A percentile compares a stretch with the other conserved stretches of the same genome.
These are phyloP conservation scores for Marisa cornuarietis DNA, from an alignment of 1,140 invertebrate species.

Conservation along the genomic window DNA sequence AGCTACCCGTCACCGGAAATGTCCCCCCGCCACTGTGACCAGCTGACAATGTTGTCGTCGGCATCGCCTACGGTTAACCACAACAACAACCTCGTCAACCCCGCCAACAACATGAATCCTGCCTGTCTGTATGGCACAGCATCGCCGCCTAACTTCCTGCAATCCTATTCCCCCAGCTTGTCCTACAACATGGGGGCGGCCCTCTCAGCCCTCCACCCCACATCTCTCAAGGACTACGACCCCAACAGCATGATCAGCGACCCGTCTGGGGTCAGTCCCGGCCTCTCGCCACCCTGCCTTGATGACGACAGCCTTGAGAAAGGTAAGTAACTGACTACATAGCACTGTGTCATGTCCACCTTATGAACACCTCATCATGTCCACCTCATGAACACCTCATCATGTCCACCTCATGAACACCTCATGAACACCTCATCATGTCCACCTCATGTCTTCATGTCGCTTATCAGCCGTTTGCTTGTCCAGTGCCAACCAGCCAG, in stretches of 20 bases:
- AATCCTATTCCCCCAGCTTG: constrained; percentile 26
- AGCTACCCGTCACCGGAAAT: constrained; percentile 24
- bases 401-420: too few species aligned
- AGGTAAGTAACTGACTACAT: constrained; percentile 23
- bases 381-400: too few species aligned
- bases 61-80: too few species aligned
- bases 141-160: constrained; percentile 31
- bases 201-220: neutral
- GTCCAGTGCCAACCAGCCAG: too few species aligned
- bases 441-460: too few species aligned
- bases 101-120: constrained; percentile 20
- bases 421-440: too few species aligned
- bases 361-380: too few species aligned
- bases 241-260: too few species aligned
- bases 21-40: constrained; percentile 23
- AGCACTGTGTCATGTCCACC: neutral
- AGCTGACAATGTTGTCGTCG: constrained; percentile 10
- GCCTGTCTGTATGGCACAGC: constrained; percentile 39
- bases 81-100: too few species aligned
- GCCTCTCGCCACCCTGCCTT: constrained; percentile 6
- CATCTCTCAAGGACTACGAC: too few species aligned
- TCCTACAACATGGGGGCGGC: constrained; percentile 10
- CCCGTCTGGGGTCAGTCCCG: too few species aligned
- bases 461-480: too few species aligned
- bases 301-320: constrained; percentile 29